Base-by-base conservation (phyloP, 2,888 invertebrate species). In the Lepidochrysops patricia region DNA sequence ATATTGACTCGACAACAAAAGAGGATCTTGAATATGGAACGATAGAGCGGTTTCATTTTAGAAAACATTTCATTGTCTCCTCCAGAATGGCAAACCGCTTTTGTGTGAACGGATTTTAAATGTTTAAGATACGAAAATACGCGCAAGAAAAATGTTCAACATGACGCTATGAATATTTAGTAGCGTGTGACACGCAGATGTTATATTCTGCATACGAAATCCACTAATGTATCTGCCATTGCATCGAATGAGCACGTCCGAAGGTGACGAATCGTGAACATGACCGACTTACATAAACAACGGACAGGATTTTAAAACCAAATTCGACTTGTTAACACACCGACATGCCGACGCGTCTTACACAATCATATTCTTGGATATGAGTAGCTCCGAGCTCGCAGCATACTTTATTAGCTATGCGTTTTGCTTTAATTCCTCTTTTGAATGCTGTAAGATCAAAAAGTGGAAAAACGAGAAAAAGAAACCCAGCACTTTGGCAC, bases 171-270 rank as follows among this genome's bases (percentile, higher is more conserved):
- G 76, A 80, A 80, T 79, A 81, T 78, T 75, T 74, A 75, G 72
- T 71, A 72, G 65, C 72, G 75, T 80, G 81, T 84, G 84, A 82
- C 80, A 79, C 79, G 79, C 78, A 81, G n/a, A n/a, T n/a, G n/a
- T n/a, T 84, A 74, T 74, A 72, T 73, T 70, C 69, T 70, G 76
- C 78, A 79, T 81, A 76, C 77, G 70, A 74, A 79, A 79, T 79
- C 74, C 74, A 62, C 70, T 70, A 63, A 65, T 66, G 72, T 69
- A 71, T 75, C 75, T 69, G 72, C 68, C 67, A 67, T 68, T 72
- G 74, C 74, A 79, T 79, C 73, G 71, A 72, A 76, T 76, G 25
- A 15, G 34, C 48, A 27, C 35, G 50, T 15, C 32, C 12, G 35
- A 50, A 29, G 54, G 29, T 54, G 29, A 54, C 32, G 54, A 54